A percentile compares a stretch with the other conserved stretches of the same genome.
These are phyloP conservation scores for Acrocera orbiculus DNA, from an alignment of 2,888 invertebrate genomes.

Conservation along the genomic window DNA sequence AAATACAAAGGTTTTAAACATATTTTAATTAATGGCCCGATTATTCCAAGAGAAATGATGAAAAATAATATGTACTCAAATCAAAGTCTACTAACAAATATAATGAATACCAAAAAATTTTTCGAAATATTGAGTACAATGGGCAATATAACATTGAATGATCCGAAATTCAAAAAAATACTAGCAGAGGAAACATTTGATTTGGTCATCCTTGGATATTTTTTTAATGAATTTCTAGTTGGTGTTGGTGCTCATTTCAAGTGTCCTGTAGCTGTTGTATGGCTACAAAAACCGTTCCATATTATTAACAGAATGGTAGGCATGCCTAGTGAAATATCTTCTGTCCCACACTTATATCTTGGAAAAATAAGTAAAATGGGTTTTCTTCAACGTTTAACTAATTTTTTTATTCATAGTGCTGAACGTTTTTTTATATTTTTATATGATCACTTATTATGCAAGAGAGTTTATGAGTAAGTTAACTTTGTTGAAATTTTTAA, in stretches of 20 bases:
- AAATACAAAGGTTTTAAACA: not conserved
- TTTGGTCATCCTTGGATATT: slow-evolving; percentile 21
- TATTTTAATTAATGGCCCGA: not conserved
- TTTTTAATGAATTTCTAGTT: slow-evolving; percentile 22
- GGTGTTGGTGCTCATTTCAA: slow-evolving; percentile 24
- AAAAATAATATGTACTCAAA: not conserved
- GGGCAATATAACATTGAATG: too few species aligned
- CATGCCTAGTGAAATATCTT: slow-evolving; percentile 18
- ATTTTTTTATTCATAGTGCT: too few species aligned
- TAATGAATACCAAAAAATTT: too few species aligned
- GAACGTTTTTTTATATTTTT: too few species aligned
- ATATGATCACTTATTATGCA: too few species aligned
- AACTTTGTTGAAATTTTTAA: too few species aligned
- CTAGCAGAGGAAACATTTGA: slow-evolving; percentile 19
- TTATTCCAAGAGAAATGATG: not conserved
- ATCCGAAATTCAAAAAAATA: slow-evolving; percentile 14
- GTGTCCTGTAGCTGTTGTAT: slow-evolving; percentile 19
- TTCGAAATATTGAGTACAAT: too few species aligned
- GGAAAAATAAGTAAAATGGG: too few species aligned
- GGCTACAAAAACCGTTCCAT: slow-evolving; percentile 17
- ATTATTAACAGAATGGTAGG: slow-evolving; percentile 19
- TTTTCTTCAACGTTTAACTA: too few species aligned
- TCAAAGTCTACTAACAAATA: not conserved
- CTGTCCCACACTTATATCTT: slow-evolving; percentile 16
- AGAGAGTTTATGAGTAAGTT: too few species aligned